Evolutionary conservation across 2,888 invertebrate species (phyloP), one percentile per base, ranked within the genome.

Genomic region (Orthonevra nobilis): DNA sequence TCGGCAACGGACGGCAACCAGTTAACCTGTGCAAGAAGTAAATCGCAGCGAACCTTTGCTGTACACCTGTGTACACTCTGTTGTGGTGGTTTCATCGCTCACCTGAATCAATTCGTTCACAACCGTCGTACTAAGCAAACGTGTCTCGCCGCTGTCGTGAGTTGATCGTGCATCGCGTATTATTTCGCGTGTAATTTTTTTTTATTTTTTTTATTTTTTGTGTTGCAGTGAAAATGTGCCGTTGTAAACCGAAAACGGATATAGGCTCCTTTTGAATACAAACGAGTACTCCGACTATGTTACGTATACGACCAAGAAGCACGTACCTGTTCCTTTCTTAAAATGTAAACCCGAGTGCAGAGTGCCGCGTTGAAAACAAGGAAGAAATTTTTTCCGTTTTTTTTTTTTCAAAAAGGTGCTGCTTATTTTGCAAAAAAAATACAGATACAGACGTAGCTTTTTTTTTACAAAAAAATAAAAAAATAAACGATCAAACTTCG

Each of bases 61-160:
- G 52, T 61, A 44, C 66, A 77, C 72, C 72, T 79, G 72, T 70
- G 70, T 52, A 38, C 40, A 56, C 56, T 48, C 34, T 6, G n/a
- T n/a, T n/a, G 23, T 42, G 38, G 42, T 54, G 48, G 63, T 23
- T n/a, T 44, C 34, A 26, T 70, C 44, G n/a, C 44, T 70, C 23
- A 48, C 46, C 28, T 17, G 44, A 64, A 34, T 58, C 77, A 79
- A 79, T 72, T 79, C 72, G 66, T 66, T 79, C 72, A 54, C 54
- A 66, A 60, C 44, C 72, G 58, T 79, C 48, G 77, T 61, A 66
- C 48, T 36, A 42, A 72, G 52, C 72, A 60, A 60, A 79, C 77
- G 77, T 79, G 61, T 69, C n/a, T n/a, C 40, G 34, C 30, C 28
- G 44, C 20, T 42, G 19, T 10, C 50, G 40, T 48, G 19, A 46